Evolutionary conservation across 2,888 invertebrate species (phyloP).

Genomic region (Gymnocheta viridis): DNA sequence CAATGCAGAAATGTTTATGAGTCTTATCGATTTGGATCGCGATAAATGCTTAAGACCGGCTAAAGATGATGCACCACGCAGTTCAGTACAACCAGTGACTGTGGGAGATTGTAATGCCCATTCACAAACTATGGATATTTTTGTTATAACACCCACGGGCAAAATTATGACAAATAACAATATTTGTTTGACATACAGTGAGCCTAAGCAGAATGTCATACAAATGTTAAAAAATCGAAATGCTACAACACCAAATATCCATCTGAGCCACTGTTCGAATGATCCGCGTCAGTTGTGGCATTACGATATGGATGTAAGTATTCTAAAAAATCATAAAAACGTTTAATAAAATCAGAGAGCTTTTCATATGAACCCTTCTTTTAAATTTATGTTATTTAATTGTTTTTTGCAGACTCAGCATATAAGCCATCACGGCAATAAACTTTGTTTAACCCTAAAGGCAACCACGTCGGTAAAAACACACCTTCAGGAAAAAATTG

Average conservation of each 20-base stretch:
- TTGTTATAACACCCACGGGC: constrained; percentile 86
- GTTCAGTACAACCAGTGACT: constrained; percentile 75
- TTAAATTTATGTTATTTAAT: background rate
- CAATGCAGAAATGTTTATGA: constrained; percentile 74
- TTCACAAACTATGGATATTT: constrained; percentile 84
- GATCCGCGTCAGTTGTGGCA: constrained; percentile 79
- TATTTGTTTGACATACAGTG: constrained; percentile 89
- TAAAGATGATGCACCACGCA: constrained; percentile 74
- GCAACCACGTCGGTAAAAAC: constrained; percentile 73
- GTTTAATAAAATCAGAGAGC: no score
- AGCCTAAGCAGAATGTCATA: constrained; percentile 73
- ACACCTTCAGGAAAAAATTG: constrained; percentile 75
- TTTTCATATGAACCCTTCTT: background rate
- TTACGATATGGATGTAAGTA: constrained; percentile 80
- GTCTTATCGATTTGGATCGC: constrained; percentile 76
- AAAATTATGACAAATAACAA: constrained; percentile 93
- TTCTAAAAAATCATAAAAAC: no score
- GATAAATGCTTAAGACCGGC: constrained; percentile 79
- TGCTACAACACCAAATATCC: constrained; percentile 76
- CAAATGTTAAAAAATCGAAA: constrained; percentile 76
- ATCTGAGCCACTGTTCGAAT: constrained; percentile 77
- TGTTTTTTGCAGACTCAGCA: constrained; percentile 77
- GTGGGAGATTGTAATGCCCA: constrained; percentile 79
- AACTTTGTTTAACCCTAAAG: constrained; percentile 79
- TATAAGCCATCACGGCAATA: constrained; percentile 77